Base-by-base conservation (phyloP, 2,113 vertebrate genomes). In the Rattus rattus region DNA sequence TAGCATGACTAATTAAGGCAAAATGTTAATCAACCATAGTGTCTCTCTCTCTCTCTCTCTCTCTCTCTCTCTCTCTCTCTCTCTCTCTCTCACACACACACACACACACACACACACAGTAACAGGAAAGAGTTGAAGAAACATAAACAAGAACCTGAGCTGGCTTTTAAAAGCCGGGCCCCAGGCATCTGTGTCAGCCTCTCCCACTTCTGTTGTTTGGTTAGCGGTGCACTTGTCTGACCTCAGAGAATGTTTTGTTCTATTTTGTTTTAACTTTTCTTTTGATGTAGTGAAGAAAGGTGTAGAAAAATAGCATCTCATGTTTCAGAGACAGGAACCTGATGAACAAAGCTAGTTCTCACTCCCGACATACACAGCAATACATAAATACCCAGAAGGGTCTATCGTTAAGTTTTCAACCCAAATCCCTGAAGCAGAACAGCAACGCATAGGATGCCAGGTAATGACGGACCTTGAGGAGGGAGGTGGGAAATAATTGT, bases 171-270 rank as follows among this genome's bases (percentile, higher is more conserved):
- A 95, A 81, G 9, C 59, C 56, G 59, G 93, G 96, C 80, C 91
- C 88, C 12, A 77, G 91, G 96, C 80, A 2, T 94, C 30, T 88
- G 12, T 49, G 76, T 95, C 72, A 73, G 94, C 91, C 97, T 95
- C 97, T 97, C 97, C 97, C 81, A 95, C n/a, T 91, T 97, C 52
- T 97, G 69, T 47, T 97, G 47, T 96, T 97, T 96, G 95, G 91
- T 88, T 77, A 91, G 86, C 88, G 70, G 67, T 79, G 85, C 86
- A 83, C 92, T 95, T 76, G 72, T 72, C 0, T 95, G 92, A 96
- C 88, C 84, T 30, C 11, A 77, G 61, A 89, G 81, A 94, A 93
- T 12, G 36, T 85, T 96, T 93, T 94, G 72, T 84, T 96, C 95
- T 91, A 61, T 95, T 96, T 94, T 86, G 87, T 81, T 96, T 94